A percentile compares a stretch with the other conserved stretches of the same genome.
Evolutionary conservation across 2,113 vertebrate genomes (phyloP).

Genomic region (Nettapus auritus): DNA sequence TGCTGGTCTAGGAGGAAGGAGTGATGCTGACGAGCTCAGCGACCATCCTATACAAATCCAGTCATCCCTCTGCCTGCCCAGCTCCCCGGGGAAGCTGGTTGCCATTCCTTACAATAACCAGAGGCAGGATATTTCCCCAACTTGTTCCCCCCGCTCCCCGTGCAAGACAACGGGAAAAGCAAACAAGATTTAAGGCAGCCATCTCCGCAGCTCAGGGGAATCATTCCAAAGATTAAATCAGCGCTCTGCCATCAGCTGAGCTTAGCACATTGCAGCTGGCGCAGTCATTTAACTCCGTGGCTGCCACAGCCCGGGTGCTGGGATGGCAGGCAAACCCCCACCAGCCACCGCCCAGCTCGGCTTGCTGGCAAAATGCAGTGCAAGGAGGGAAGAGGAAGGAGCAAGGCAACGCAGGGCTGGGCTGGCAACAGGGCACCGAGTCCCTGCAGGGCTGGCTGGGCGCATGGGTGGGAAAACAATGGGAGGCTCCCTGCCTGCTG

Average conservation of each 20-base stretch:
- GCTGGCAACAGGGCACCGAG: not conserved
- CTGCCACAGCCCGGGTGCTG: accelerated
- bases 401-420: not conserved
- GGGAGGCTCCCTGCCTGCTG: not conserved
- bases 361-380: not conserved
- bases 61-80: not conserved
- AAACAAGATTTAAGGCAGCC: not conserved
- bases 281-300: not conserved
- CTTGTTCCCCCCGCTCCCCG: not conserved
- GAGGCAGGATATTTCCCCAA: not conserved
- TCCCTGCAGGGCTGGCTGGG: not conserved
- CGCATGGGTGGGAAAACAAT: accelerated
- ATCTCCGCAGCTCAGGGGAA: not conserved
- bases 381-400: not conserved
- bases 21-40: not conserved
- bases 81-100: not conserved
- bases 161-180: not conserved
- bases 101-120: not conserved
- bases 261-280: not conserved
- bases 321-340: not conserved
- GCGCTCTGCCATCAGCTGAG: not conserved
- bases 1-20: not conserved
- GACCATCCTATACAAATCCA: not conserved
- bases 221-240: not conserved
- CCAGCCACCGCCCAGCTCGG: accelerated